phyloP scores from a whole-genome alignment of 2,113 vertebrate genomes.

The Grammomys dolichurus region DNA sequence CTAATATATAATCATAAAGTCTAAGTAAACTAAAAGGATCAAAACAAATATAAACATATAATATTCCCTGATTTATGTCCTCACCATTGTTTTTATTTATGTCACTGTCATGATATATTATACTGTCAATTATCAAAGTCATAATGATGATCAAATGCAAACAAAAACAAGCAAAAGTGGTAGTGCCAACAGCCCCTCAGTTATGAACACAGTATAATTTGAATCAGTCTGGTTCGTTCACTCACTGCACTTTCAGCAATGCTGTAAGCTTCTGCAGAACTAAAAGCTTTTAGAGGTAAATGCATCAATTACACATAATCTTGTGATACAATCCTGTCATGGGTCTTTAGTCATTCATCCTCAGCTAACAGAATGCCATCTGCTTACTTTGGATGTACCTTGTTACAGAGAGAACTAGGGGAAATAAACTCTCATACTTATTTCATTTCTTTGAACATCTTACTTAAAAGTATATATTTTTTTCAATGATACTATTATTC shows the following conservation, averaged over 20 bases:
- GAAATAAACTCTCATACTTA: slow-evolving; percentile 17
- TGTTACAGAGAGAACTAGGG: slow-evolving; percentile 45
- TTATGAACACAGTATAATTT: slow-evolving; percentile 62
- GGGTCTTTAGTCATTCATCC: slow-evolving; percentile 74
- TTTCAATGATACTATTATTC: slow-evolving; percentile 11
- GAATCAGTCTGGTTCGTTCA: slow-evolving; percentile 31
- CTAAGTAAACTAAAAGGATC: background rate
- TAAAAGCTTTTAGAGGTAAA: slow-evolving; percentile 79
- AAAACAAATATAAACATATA: background rate
- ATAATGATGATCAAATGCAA: background rate
- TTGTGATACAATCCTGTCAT: slow-evolving; percentile 62
- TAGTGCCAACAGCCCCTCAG: slow-evolving; percentile 38
- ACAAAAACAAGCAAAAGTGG: background rate
- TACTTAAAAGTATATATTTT: slow-evolving; percentile 56
- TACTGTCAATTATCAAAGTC: background rate
- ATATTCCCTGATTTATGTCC: background rate
- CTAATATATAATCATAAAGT: background rate
- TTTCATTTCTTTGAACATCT: background rate
- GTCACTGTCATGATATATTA: background rate
- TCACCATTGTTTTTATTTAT: slow-evolving; percentile 27
- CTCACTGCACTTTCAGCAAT: slow-evolving; percentile 43
- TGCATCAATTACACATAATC: slow-evolving; percentile 79
- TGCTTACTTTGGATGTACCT: slow-evolving; percentile 66
- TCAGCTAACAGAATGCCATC: slow-evolving; percentile 73
- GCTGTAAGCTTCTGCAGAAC: slow-evolving; percentile 63